Evolutionary conservation across 2,797 vertebrate genomes (phyloP).

Genomic region (Sebastolobus alascanus): DNA sequence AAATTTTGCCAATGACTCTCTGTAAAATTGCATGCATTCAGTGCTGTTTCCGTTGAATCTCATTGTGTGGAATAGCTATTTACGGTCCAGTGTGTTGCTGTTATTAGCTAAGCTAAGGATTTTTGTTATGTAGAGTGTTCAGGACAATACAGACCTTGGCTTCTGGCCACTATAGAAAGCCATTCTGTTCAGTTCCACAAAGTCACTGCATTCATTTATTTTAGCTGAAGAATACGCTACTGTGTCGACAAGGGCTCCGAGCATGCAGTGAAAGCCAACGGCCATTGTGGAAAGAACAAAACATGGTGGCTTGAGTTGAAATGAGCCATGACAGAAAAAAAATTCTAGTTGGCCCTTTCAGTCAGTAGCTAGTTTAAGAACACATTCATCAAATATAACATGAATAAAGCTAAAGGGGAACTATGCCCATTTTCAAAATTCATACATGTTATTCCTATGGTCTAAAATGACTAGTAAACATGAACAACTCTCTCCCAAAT

Average conservation of each 20-base stretch:
- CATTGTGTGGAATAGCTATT: slow-evolving; percentile 35
- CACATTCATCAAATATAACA: slow-evolving; percentile 11
- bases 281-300: slow-evolving; percentile 63
- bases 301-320: slow-evolving; percentile 55
- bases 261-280: slow-evolving; percentile 48
- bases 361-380: slow-evolving; percentile 6
- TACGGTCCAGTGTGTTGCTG: slow-evolving; percentile 46
- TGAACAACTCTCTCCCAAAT: no score
- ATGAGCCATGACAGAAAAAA: slow-evolving; percentile 22
- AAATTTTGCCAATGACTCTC: slow-evolving; percentile 13
- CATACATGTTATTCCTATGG: no score
- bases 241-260: slow-evolving; percentile 63
- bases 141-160: slow-evolving; percentile 67
- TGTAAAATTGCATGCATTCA: slow-evolving; percentile 21
- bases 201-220: slow-evolving; percentile 77
- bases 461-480: no score
- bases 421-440: no score
- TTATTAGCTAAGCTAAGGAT: slow-evolving; percentile 50
- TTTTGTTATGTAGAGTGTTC: slow-evolving; percentile 54
- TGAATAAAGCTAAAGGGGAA: neutral
- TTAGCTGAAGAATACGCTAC: slow-evolving; percentile 72
- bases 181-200: slow-evolving; percentile 70
- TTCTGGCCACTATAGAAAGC: slow-evolving; percentile 71
- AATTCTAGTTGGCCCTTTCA: slow-evolving; percentile 21
- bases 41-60: slow-evolving; percentile 33